Percentiles rank a stretch among this genome's conserved stretches.
Evolutionary conservation across 2,113 vertebrate species (phyloP).

Genomic region (Ursus arctos): DNA sequence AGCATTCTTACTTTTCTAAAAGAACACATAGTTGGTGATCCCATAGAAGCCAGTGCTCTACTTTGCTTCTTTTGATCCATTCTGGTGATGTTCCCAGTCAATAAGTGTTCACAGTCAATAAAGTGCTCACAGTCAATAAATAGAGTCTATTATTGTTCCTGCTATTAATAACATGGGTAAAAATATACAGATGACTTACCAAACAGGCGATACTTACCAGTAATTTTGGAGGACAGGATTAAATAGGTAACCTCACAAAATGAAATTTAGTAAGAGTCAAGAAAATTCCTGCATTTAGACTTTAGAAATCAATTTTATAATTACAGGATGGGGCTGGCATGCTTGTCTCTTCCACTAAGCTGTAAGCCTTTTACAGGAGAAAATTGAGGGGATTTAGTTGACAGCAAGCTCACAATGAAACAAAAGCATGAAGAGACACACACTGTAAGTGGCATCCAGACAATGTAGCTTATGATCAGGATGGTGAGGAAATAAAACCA

Average conservation of each 20-base stretch:
- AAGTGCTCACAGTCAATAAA: neutral
- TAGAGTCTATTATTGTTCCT: neutral
- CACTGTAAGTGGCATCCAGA: neutral
- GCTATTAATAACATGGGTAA: neutral
- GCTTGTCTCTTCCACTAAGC: constrained; percentile 1
- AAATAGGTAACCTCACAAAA: constrained; percentile 12
- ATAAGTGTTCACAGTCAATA: neutral
- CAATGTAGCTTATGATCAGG: neutral
- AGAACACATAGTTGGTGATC: neutral
- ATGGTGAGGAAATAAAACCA: neutral
- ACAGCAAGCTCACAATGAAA: constrained; percentile 24
- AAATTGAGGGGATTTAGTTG: constrained; percentile 37
- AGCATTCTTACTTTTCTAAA: neutral
- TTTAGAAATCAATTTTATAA: constrained; percentile 54
- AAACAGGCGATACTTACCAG: neutral
- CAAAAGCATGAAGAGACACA: constrained; percentile 15
- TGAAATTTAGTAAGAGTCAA: neutral
- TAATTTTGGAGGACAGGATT: neutral
- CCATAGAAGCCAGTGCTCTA: neutral
- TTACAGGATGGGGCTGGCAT: neutral
- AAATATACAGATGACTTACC: neutral
- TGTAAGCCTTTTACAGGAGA: constrained; percentile 39
- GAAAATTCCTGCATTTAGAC: neutral
- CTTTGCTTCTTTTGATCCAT: neutral
- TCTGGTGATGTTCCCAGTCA: neutral